Evolutionary conservation across 2,888 invertebrate species (phyloP).

Genomic region (Platycheirus albimanus): DNA sequence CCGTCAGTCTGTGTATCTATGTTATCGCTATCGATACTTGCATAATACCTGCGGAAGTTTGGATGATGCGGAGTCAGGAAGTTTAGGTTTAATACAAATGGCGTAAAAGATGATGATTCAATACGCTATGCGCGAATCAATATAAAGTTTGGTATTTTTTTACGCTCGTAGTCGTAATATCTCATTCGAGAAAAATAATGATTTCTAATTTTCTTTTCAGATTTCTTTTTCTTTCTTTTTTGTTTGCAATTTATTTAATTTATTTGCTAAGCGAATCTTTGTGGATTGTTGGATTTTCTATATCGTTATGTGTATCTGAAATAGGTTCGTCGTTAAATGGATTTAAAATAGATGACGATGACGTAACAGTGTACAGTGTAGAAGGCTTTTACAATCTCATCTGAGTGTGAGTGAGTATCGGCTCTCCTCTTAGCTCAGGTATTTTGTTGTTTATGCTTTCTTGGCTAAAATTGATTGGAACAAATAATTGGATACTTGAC

Average conservation of each 20-base stretch:
- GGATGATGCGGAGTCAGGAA: conserved; percentile 24
- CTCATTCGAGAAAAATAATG: conserved; percentile 12
- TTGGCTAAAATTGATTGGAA: conserved; percentile 28
- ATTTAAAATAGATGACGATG: conserved; percentile 10
- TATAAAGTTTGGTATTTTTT: no score
- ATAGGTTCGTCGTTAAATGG: background rate
- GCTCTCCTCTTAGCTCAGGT: no score
- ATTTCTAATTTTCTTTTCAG: conserved; percentile 28
- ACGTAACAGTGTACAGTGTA: background rate
- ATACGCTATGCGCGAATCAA: background rate
- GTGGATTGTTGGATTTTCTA: background rate
- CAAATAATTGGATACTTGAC: conserved; percentile 31
- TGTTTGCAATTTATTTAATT: conserved; percentile 8
- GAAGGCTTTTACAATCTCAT: conserved; percentile 22
- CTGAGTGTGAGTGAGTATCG: no score
- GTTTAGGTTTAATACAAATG: no score
- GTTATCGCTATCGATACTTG: conserved; percentile 11
- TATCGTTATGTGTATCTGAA: background rate
- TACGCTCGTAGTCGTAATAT: no score
- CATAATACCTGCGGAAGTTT: conserved; percentile 14
- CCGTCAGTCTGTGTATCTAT: no score
- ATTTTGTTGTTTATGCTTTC: conserved; percentile 8
- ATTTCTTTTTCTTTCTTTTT: conserved; percentile 5
- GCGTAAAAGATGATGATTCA: conserved; percentile 14
- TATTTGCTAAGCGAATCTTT: background rate